A percentile compares a stretch with the other conserved stretches of the same genome.
These are phyloP conservation scores for Drosophila subobscura DNA, from an alignment of 1,140 invertebrate genomes.

Conservation along the genomic window DNA sequence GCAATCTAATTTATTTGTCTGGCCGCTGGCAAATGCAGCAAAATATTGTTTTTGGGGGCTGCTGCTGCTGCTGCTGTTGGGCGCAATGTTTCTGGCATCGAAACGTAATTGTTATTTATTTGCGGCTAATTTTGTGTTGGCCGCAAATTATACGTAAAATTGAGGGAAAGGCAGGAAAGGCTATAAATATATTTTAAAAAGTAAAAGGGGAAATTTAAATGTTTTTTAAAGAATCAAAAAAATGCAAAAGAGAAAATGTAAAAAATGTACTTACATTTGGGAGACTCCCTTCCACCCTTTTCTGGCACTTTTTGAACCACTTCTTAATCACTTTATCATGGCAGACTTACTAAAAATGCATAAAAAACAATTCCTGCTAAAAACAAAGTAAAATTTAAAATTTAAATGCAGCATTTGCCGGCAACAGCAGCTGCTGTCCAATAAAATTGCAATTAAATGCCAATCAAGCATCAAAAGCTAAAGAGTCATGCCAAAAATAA, in stretches of 20 bases:
- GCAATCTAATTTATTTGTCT: conserved; percentile 75
- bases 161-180: conserved; percentile 1
- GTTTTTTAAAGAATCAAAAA: background rate
- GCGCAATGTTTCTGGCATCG: conserved; percentile 46
- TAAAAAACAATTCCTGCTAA: conserved; percentile 8
- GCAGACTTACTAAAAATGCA: conserved; percentile 8
- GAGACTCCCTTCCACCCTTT: too few species aligned
- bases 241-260: too few species aligned
- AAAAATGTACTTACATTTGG: too few species aligned
- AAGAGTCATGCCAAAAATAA: conserved; percentile 54
- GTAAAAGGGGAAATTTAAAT: background rate
- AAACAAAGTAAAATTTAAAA: conserved; percentile 18
- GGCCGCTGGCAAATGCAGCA: conserved; percentile 55
- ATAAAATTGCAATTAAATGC: conserved; percentile 72
- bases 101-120: conserved; percentile 80
- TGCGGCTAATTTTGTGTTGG: conserved; percentile 60
- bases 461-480: conserved; percentile 73
- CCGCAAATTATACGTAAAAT: conserved; percentile 52
- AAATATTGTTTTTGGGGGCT: conserved; percentile 11
- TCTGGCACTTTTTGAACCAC: background rate
- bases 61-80: conserved; percentile 7
- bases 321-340: conserved; percentile 17
- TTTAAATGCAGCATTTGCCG: conserved; percentile 1
- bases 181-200: background rate
- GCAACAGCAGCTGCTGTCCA: conserved; percentile 44